Evolutionary conservation across 2,113 vertebrate species (phyloP).

Genomic region (Cyanoramphus novaezelandiae): DNA sequence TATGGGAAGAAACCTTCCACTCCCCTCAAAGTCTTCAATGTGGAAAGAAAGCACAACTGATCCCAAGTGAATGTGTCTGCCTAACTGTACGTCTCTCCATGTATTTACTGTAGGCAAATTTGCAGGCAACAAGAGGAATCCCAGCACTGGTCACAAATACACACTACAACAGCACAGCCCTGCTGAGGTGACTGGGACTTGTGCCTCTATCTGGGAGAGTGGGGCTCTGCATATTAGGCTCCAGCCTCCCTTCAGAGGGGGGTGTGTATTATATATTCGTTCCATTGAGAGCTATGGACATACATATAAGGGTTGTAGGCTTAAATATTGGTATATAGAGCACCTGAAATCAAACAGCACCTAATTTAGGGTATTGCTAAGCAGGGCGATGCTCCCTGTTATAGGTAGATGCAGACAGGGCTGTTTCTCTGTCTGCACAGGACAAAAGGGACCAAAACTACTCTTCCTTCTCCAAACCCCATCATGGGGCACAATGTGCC

Average conservation of each 20-base stretch:
- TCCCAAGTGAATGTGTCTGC: neutral
- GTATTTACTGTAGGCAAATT: conserved; percentile 12
- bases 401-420: neutral
- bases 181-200: neutral
- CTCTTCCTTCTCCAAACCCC: neutral
- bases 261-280: neutral
- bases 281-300: neutral
- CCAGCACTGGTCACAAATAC: neutral
- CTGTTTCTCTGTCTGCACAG: neutral
- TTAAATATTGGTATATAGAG: neutral
- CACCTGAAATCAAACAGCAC: neutral
- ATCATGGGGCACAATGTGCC: accelerated
- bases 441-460: neutral
- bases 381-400: neutral
- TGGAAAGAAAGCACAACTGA: neutral
- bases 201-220: neutral
- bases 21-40: neutral
- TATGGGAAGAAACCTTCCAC: neutral
- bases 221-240: neutral
- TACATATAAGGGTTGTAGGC: neutral
- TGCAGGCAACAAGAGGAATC: neutral
- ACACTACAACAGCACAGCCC: neutral
- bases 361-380: neutral
- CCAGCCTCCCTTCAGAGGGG: neutral
- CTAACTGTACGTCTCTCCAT: neutral